These are phyloP conservation scores for Scelioninae gen. 1 DNA, from an alignment of 2,888 invertebrate species.

Conservation along the genomic window DNA sequence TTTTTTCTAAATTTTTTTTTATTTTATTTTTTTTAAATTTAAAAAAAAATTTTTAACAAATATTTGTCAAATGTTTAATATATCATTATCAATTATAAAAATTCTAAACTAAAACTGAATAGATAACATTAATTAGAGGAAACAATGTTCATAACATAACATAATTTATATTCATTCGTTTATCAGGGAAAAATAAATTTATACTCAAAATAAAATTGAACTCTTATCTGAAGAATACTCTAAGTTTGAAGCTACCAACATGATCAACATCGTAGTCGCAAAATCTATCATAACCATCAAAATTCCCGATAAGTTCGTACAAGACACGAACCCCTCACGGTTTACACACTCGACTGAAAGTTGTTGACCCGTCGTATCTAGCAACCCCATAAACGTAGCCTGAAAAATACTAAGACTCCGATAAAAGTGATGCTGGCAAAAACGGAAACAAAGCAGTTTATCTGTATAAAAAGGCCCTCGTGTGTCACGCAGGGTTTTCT, in stretches of 20 bases:
- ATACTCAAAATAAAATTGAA: no score
- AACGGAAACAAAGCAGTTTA: constrained; percentile 63
- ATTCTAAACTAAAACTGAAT: no score
- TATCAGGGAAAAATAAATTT: no score
- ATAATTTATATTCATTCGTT: no score
- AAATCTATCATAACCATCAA: constrained; percentile 33
- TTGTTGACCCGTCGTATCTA: constrained; percentile 58
- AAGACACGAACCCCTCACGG: constrained; percentile 34
- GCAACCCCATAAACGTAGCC: constrained; percentile 31
- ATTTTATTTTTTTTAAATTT: no score
- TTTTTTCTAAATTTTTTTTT: no score
- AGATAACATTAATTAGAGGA: no score
- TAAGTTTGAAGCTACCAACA: constrained; percentile 18
- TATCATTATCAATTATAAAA: no score
- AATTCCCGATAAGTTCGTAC: constrained; percentile 38
- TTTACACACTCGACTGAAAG: constrained; percentile 46
- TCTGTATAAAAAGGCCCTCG: constrained; percentile 46
- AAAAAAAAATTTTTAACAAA: no score
- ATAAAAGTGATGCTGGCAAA: constrained; percentile 56
- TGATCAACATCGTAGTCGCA: constrained; percentile 34
- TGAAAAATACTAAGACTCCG: constrained; percentile 44
- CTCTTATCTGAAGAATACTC: constrained; percentile 1
- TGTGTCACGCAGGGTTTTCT: constrained; percentile 25
- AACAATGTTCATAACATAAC: no score
- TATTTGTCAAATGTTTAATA: no score